Conservation (phyloP, 2,113 vertebrate genomes). For the Desmodus rotundus region DNA sequence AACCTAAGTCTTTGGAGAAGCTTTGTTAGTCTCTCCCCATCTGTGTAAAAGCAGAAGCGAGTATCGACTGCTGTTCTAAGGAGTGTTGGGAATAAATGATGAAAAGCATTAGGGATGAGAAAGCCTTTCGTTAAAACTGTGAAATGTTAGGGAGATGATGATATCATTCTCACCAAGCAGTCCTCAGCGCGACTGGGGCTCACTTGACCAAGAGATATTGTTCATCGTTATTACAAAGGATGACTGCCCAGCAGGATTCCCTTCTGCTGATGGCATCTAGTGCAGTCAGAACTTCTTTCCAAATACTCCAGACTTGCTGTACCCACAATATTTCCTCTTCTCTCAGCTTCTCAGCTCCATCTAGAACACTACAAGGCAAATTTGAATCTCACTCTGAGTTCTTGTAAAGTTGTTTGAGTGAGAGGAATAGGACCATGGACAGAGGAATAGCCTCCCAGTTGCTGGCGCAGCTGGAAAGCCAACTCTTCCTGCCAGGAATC, state of each 20-base stretch:
- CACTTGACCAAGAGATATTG: not conserved
- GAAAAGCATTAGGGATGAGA: not conserved
- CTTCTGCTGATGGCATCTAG: not conserved
- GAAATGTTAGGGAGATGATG: not conserved
- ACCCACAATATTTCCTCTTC: not conserved
- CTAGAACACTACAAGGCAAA: not conserved
- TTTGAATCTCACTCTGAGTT: constrained; percentile 28
- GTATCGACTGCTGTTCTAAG: not conserved
- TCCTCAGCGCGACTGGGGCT: not conserved
- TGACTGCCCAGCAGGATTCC: not conserved
- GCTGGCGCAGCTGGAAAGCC: not conserved
- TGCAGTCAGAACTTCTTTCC: not conserved
- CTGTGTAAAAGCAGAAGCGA: not conserved
- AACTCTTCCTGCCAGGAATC: not conserved
- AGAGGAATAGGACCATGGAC: constrained; percentile 75
- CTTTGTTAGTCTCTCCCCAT: not conserved
- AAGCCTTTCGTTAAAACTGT: not conserved
- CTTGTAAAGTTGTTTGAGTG: not conserved
- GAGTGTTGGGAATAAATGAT: not conserved
- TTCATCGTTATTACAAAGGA: not conserved
- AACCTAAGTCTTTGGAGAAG: not conserved
- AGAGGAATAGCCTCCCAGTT: constrained; percentile 44
- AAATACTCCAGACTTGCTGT: not conserved
- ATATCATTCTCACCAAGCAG: not conserved
- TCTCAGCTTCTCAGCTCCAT: not conserved